A percentile compares a stretch with the other conserved stretches of the same genome.
phyloP scores from a whole-genome alignment of 2,888 invertebrate genomes.

The Drosophila sordidula region DNA sequence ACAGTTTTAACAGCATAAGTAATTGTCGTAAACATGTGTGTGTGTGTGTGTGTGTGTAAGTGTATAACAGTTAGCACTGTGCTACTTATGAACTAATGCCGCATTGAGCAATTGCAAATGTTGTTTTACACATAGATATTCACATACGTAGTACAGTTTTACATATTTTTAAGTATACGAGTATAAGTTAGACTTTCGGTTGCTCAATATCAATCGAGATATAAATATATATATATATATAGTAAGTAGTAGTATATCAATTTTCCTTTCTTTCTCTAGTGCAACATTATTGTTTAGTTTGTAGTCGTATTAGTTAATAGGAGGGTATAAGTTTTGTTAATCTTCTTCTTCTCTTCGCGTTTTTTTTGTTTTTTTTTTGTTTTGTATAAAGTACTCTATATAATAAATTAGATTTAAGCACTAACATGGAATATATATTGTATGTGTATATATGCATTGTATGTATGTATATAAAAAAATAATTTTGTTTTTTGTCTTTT shows the following conservation, averaged over 20 bases:
- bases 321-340: conserved; percentile 55
- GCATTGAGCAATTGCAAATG: conserved; percentile 64
- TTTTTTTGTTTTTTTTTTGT: conserved; percentile 30
- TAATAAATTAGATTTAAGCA: conserved; percentile 78
- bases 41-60: conserved; percentile 23
- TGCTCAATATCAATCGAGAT: conserved; percentile 44
- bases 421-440: conserved; percentile 69
- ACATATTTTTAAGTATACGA: conserved; percentile 26
- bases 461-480: conserved; percentile 54
- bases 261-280: neutral
- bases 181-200: conserved; percentile 67
- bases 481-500: conserved; percentile 37
- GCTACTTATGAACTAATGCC: conserved; percentile 45
- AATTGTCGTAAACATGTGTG: conserved; percentile 31
- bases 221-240: conserved; percentile 18
- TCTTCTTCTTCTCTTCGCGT: conserved; percentile 10
- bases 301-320: conserved; percentile 52
- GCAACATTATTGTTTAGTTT: conserved; percentile 40
- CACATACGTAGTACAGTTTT: conserved; percentile 45
- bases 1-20: conserved; percentile 65
- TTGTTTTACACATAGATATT: conserved; percentile 28
- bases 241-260: conserved; percentile 25
- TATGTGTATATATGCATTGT: conserved; percentile 28
- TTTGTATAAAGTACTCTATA: conserved; percentile 26
- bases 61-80: conserved; percentile 65